A percentile compares a stretch with the other conserved stretches of the same genome.
phyloP scores from a whole-genome alignment of 1,140 invertebrate genomes.

The Neodiprion virginianus region DNA sequence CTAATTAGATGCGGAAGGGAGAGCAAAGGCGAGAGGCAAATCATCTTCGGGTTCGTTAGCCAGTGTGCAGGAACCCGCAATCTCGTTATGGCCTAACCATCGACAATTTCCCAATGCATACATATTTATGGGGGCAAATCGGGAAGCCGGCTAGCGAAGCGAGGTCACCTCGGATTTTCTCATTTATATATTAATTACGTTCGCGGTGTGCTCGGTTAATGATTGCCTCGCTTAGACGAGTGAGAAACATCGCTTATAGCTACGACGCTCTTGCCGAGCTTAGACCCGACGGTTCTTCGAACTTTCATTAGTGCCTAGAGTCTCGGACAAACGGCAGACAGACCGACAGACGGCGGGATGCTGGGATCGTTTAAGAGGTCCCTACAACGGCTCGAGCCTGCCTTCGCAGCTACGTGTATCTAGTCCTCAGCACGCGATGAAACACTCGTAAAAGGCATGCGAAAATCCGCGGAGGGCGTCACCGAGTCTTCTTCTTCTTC shows the following conservation, averaged over 20 bases:
- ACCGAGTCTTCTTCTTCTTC: too few relatives aligned
- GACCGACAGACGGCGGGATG: background rate
- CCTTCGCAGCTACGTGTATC: too few relatives aligned
- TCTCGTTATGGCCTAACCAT: constrained; percentile 24
- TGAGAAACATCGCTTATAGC: constrained; percentile 3
- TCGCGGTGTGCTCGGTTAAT: constrained; percentile 24
- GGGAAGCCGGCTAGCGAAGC: background rate
- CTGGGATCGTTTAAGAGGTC: background rate
- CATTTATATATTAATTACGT: constrained; percentile 52
- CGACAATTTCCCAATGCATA: constrained; percentile 35
- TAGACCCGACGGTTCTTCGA: constrained; percentile 13
- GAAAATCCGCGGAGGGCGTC: too few relatives aligned
- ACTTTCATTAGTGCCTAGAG: constrained; percentile 12
- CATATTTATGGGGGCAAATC: constrained; percentile 44
- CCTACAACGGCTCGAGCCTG: too few relatives aligned
- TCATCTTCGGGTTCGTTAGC: too few relatives aligned
- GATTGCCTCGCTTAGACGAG: constrained; percentile 14
- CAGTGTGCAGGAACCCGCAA: too few relatives aligned
- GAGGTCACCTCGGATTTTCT: constrained; percentile 27
- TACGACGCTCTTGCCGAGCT: background rate
- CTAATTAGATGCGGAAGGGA: too few relatives aligned
- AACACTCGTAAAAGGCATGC: too few relatives aligned
- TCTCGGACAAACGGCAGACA: background rate
- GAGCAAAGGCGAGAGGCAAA: too few relatives aligned
- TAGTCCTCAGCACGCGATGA: too few relatives aligned